These are phyloP conservation scores for Botia kubotai DNA, from an alignment of 2,797 vertebrate species.

Conservation along the genomic window DNA sequence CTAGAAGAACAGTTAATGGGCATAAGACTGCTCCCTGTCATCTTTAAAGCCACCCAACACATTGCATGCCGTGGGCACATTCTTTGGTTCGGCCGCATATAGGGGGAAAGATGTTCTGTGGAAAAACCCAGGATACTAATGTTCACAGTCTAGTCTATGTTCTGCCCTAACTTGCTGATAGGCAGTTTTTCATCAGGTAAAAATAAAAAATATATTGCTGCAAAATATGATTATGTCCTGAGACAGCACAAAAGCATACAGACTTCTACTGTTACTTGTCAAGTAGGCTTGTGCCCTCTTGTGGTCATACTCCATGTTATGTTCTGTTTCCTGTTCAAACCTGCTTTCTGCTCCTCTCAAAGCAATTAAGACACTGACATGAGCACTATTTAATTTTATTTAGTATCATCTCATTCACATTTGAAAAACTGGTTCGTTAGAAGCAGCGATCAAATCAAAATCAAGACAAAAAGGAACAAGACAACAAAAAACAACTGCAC, in stretches of 20 bases:
- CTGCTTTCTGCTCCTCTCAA: too few species aligned
- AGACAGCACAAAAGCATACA: not conserved
- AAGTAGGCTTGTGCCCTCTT: slow-evolving; percentile 2
- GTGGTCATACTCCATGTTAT: not conserved
- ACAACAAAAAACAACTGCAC: not conserved
- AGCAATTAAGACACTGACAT: not conserved
- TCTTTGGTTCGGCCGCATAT: slow-evolving; percentile 41
- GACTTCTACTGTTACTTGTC: not conserved
- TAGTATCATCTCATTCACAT: not conserved
- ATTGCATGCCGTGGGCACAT: slow-evolving; percentile 52
- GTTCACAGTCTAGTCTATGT: not conserved
- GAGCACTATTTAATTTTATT: not conserved
- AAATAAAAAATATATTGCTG: not conserved
- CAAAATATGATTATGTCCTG: not conserved
- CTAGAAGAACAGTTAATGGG: slow-evolving; percentile 34
- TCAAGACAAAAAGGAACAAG: not conserved
- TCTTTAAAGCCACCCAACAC: slow-evolving; percentile 47
- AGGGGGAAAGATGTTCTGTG: slow-evolving; percentile 8
- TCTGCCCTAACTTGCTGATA: not conserved
- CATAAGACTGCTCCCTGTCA: slow-evolving; percentile 27
- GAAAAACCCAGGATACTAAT: not conserved
- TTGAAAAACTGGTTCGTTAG: not conserved
- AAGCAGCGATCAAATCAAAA: not conserved
- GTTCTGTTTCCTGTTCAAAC: not conserved
- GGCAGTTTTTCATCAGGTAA: not conserved